phyloP scores from a whole-genome alignment of 2,888 invertebrate genomes.

The Incurvaria masculella region DNA sequence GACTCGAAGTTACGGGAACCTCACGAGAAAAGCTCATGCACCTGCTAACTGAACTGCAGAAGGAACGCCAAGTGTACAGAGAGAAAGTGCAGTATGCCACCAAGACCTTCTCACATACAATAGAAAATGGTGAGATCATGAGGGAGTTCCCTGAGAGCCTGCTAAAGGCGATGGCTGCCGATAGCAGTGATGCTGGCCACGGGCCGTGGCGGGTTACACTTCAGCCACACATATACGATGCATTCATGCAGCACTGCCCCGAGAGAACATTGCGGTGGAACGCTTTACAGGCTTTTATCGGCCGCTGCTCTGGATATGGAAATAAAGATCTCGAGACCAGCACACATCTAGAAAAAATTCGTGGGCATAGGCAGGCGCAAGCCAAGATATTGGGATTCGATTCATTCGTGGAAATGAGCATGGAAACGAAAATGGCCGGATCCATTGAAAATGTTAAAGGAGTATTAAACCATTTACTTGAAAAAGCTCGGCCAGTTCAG shows the following conservation, averaged over 20 bases:
- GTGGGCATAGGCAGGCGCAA: slow-evolving; percentile 63
- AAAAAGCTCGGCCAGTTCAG: slow-evolving; percentile 71
- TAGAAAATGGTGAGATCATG: slow-evolving; percentile 63
- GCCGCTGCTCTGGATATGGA: slow-evolving; percentile 64
- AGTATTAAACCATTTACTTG: slow-evolving; percentile 63
- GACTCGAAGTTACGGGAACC: slow-evolving; percentile 61
- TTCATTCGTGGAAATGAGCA: slow-evolving; percentile 79
- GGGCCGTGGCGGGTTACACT: slow-evolving; percentile 86
- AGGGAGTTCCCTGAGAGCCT: slow-evolving; percentile 72
- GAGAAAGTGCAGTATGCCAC: slow-evolving; percentile 65
- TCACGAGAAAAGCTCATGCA: slow-evolving; percentile 39
- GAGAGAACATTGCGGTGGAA: slow-evolving; percentile 76
- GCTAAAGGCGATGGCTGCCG: slow-evolving; percentile 61
- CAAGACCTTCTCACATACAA: slow-evolving; percentile 62
- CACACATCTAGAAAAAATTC: slow-evolving; percentile 72
- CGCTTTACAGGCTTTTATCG: slow-evolving; percentile 76
- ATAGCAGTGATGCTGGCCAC: slow-evolving; percentile 54
- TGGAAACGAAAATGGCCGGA: slow-evolving; percentile 93
- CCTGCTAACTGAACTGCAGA: slow-evolving; percentile 50
- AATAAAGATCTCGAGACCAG: slow-evolving; percentile 68
- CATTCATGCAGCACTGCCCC: slow-evolving; percentile 83
- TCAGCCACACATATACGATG: slow-evolving; percentile 67
- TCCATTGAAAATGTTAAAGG: slow-evolving; percentile 69
- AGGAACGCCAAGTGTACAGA: slow-evolving; percentile 61
- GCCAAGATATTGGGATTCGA: slow-evolving; percentile 77